These are phyloP conservation scores for Pagrus major DNA, from an alignment of 2,113 vertebrate species.

Conservation along the genomic window DNA sequence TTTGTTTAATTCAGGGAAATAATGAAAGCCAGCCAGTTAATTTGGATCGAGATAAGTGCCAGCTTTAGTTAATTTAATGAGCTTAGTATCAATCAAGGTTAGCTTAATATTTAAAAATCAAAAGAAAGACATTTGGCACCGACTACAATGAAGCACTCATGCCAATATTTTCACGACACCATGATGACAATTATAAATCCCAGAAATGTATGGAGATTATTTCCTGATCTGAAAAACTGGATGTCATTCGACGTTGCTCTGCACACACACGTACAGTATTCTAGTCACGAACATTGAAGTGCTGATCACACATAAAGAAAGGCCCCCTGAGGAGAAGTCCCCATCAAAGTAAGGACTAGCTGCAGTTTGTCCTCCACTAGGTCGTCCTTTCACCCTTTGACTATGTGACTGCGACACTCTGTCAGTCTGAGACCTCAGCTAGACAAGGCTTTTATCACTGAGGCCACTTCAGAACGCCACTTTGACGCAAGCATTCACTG, in stretches of 20 bases:
- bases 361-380: slow-evolving; percentile 14
- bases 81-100: slow-evolving; percentile 2
- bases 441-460: slow-evolving; percentile 9
- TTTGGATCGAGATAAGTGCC: neutral
- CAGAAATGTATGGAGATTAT: neutral
- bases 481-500: neutral
- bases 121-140: neutral
- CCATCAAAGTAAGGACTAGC: slow-evolving; percentile 23
- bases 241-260: neutral
- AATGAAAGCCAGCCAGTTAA: neutral
- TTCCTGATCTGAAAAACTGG: neutral
- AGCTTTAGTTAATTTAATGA: neutral
- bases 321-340: slow-evolving; percentile 2
- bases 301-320: slow-evolving; percentile 18
- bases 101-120: neutral
- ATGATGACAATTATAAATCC: neutral
- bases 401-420: neutral
- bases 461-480: neutral
- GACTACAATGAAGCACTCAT: no score
- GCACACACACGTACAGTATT: neutral
- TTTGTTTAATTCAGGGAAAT: neutral
- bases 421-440: slow-evolving; percentile 3
- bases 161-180: neutral
- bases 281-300: slow-evolving; percentile 3
- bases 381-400: slow-evolving; percentile 19